These are phyloP conservation scores for Fistularia tabacaria DNA, from an alignment of 2,797 vertebrate genomes.

Conservation along the genomic window DNA sequence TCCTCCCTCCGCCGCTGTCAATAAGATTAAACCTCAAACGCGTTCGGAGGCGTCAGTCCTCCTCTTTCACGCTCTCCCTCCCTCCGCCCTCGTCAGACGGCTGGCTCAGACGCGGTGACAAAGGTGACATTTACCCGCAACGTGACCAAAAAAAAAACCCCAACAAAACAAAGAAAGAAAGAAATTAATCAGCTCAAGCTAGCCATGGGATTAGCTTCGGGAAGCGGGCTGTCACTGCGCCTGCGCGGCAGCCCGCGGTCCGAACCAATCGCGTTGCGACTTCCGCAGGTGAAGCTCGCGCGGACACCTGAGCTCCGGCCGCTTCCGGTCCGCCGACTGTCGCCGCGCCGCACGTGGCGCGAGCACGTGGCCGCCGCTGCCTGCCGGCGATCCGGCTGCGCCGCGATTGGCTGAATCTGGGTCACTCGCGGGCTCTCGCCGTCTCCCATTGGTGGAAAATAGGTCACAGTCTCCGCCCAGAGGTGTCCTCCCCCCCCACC, in stretches of 20 bases:
- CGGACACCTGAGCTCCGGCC: background rate
- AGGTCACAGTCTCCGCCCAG: slow-evolving; percentile 85
- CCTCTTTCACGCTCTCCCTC: too few relatives aligned
- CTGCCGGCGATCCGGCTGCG: slow-evolving; percentile 56
- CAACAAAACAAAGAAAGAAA: background rate
- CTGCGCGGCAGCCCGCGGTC: too few relatives aligned
- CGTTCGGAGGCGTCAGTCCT: background rate
- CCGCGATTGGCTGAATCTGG: slow-evolving; percentile 78
- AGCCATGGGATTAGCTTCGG: too few relatives aligned
- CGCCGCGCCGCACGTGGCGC: slow-evolving; percentile 66
- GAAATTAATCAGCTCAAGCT: background rate
- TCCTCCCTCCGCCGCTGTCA: background rate
- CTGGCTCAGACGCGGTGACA: background rate
- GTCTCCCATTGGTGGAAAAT: slow-evolving; percentile 82
- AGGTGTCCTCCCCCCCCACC: slow-evolving; percentile 34
- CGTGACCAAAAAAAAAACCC: background rate
- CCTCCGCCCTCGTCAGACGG: background rate
- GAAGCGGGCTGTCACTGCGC: too few relatives aligned
- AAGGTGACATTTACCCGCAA: background rate
- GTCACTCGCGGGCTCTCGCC: slow-evolving; percentile 75
- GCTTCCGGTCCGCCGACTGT: slow-evolving; percentile 10
- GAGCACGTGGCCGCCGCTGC: slow-evolving; percentile 71
- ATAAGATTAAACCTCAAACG: background rate
- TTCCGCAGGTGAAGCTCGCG: background rate
- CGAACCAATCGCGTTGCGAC: too few relatives aligned